Evolutionary conservation across 2,113 vertebrate genomes (phyloP), one percentile per base, ranked within the genome.

Genomic region (Tragelaphus strepsiceros): DNA sequence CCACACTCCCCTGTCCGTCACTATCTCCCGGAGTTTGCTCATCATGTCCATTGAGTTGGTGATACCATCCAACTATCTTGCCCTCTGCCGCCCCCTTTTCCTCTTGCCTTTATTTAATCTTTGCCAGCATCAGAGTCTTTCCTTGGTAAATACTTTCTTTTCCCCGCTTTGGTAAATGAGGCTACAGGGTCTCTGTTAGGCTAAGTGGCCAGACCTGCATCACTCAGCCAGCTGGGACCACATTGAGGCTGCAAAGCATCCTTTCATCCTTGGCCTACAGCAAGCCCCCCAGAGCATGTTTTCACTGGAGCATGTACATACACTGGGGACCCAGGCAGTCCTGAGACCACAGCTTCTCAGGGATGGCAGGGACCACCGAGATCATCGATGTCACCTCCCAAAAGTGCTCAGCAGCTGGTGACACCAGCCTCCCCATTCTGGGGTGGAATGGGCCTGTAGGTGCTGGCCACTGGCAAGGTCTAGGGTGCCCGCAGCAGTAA

Each of bases 281-380:
- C 46, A n/a, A 62, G 11, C 15, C 84, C 28, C 81, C 24, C 49
- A 56, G 61, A 30, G 24, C 28, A 0, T 0, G 8, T 17, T 58
- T 35, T 17, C 12, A 30, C 0, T 46, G 86, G 84, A 16, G 4
- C n/a, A 0, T 21, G 46, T 8, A 35, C 32, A 14, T 13, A 0
- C 13, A 1, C 15, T 39, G 39, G 43, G 58, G 90, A 28, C 51
- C 19, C 7, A 39, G 53, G 22, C 51, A 54, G 14, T 21, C 39
- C 59, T 89, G 91, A 35, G 94, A 97, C 39, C 15, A 86, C 78
- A 97, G 46, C 32, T 61, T 83, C 21, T 89, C 24, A 0, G 5
- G 64, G 30, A 1, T 43, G 46, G 56, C 49, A 39, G 78, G 30
- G 28, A 46, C 91, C 61, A 84, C n/a, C 61, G 1, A 39, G 32